Evolutionary conservation across 2,888 invertebrate genomes (phyloP).

Genomic region (Nomada lathburiana): DNA sequence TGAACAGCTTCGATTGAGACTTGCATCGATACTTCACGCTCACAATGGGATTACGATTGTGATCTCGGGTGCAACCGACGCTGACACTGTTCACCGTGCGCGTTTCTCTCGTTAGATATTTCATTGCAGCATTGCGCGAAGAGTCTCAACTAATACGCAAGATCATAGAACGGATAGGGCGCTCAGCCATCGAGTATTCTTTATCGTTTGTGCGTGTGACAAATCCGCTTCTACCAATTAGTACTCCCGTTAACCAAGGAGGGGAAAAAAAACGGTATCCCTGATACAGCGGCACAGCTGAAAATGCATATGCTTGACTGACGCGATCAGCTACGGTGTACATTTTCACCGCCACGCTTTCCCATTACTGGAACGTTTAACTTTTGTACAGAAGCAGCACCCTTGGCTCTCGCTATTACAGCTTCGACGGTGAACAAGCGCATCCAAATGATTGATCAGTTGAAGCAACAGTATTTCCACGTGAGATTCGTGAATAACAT

Average conservation of each 20-base stretch:
- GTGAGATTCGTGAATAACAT: too few relatives aligned
- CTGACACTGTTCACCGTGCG: too few relatives aligned
- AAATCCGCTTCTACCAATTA: slow-evolving; percentile 21
- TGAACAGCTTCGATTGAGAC: too few relatives aligned
- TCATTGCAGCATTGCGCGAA: too few relatives aligned
- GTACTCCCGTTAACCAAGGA: slow-evolving; percentile 35
- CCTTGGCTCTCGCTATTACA: not conserved
- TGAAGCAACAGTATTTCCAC: too few relatives aligned
- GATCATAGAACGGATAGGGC: too few relatives aligned
- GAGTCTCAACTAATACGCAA: too few relatives aligned
- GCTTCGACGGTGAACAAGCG: slow-evolving; percentile 18
- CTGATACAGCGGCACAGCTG: not conserved
- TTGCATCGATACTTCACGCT: too few relatives aligned
- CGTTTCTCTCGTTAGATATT: too few relatives aligned
- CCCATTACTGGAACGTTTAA: slow-evolving; percentile 41
- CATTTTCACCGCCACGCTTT: slow-evolving; percentile 49
- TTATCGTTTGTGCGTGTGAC: slow-evolving; percentile 1
- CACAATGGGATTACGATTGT: too few relatives aligned
- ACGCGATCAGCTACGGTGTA: slow-evolving; percentile 1
- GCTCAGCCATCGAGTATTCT: too few relatives aligned
- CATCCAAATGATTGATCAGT: not conserved
- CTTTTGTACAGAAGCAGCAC: slow-evolving; percentile 29
- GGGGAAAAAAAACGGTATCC: slow-evolving; percentile 18
- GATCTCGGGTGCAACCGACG: too few relatives aligned
- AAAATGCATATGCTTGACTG: slow-evolving; percentile 35